Conservation (phyloP, 30 jellyfish, hydroid and myxozoan genomes). For the Aurelia sp. region DNA sequence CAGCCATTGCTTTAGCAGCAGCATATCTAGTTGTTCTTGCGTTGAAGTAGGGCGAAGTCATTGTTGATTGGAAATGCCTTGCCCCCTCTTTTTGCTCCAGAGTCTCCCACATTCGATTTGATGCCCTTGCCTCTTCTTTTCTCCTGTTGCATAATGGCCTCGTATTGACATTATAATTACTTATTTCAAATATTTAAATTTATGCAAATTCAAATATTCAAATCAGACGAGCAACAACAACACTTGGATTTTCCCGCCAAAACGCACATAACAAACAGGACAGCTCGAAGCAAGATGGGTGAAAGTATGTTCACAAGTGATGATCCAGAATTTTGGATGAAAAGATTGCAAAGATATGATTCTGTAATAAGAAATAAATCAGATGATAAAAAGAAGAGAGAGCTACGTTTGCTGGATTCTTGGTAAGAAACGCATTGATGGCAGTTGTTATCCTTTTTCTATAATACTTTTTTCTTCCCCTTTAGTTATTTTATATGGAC, state of each 20-base stretch:
- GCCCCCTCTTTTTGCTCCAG: no score
- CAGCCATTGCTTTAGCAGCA: conserved; percentile 75
- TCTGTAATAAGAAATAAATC: conserved; percentile 54
- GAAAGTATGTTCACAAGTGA: conserved; percentile 46
- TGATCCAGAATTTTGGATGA: conserved; percentile 64
- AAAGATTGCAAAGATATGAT: conserved; percentile 35
- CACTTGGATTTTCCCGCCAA: conserved; percentile 12
- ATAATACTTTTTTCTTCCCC: no score
- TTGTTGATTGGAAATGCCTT: not conserved
- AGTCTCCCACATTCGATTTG: no score
- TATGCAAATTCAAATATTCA: no score
- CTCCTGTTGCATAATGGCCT: no score
- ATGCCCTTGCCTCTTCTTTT: no score
- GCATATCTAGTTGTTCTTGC: conserved; percentile 47
- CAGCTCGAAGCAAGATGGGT: conserved; percentile 39
- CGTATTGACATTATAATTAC: no score
- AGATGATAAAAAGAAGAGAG: conserved; percentile 66
- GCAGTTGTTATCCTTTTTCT: not conserved
- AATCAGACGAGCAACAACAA: no score
- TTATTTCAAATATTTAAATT: no score
- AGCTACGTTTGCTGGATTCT: conserved; percentile 57
- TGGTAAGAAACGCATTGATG: conserved; percentile 34
- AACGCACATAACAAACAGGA: not conserved
- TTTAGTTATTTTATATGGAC: no score
- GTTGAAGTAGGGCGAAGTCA: conserved; percentile 75